Base-by-base conservation (phyloP, 2,113 vertebrate genomes). In the Dipodomys stephensi region DNA sequence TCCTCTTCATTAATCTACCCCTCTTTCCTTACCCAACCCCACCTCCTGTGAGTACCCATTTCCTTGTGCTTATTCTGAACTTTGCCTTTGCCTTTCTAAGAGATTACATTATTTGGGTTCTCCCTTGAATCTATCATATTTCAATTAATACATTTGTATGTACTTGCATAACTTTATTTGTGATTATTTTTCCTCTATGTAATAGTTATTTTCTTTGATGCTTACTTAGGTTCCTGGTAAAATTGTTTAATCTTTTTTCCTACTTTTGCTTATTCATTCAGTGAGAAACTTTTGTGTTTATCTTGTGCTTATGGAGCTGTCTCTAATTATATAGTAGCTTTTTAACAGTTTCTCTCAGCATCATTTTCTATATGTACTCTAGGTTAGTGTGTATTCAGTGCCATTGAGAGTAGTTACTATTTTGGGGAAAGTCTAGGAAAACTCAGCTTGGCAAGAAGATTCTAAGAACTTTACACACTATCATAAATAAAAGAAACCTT, bases 201-300 rank as follows among this genome's bases (percentile, higher is more conserved):
- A 79, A 64, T 88, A 79, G 32, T 91, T 85, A 0, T 78, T 91
- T 91, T 76, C 3, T 32, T 85, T 83, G 77, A n/a, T 87, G 16
- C 39, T 90, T 62, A 77, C 39, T 39, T 39, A 39, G 7, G 84
- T 68, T 87, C 11, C 25, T 74, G 65, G 60, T 71, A 89, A 74
- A 87, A 84, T 80, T 90, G 12, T 83, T 44, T 23, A 35, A 60
- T 87, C n/a, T 27, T 13, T 77, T 67, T 76, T 83, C 8, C 60
- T 72, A 8, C 28, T 49, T 67, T 87, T 4, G n/a, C 19, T 65
- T 32, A 71, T 74, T 81, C 44, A 87, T 39, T 62, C 35, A 49
- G 68, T 28, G 20, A 72, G 78, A 72, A 65, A 9, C 30, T 46
- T 72, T 65, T 68, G 78, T 69, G 22, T 71, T 68, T 68, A 71